These are phyloP conservation scores for Cyaniris semiargus DNA, from an alignment of 2,888 invertebrate species.

Conservation along the genomic window DNA sequence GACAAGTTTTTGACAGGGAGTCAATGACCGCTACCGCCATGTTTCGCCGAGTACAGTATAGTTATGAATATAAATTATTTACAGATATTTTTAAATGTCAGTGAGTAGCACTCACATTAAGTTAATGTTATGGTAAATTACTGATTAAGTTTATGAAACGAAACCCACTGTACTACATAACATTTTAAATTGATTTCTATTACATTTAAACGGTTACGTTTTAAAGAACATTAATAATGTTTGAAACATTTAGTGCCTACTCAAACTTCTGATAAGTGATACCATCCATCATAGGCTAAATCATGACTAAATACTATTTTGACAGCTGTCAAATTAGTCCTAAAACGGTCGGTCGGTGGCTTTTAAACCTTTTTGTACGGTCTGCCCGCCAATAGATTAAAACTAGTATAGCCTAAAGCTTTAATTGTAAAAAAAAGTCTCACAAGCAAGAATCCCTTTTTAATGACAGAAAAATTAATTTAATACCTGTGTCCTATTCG, in stretches of 20 bases:
- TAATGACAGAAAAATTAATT: too few species aligned
- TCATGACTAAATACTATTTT: constrained; percentile 52
- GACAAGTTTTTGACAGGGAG: too few species aligned
- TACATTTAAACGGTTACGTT: background rate
- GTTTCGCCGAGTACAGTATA: too few species aligned
- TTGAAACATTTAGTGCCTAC: constrained; percentile 15
- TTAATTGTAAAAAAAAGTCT: background rate
- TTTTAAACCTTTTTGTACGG: constrained; percentile 37
- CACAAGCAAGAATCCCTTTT: background rate
- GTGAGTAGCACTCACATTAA: background rate
- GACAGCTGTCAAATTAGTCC: constrained; percentile 74
- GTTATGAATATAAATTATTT: too few species aligned
- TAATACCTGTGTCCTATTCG: too few species aligned
- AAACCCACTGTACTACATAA: background rate
- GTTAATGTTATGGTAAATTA: background rate
- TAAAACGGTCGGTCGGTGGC: constrained; percentile 44
- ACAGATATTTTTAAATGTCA: too few species aligned
- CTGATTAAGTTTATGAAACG: background rate
- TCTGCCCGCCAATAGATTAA: background rate
- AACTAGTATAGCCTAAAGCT: background rate
- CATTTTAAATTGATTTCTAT: background rate
- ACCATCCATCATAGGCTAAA: constrained; percentile 32
- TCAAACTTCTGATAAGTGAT: constrained; percentile 18
- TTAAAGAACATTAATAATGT: constrained; percentile 26
- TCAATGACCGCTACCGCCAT: too few species aligned